Base-by-base conservation (phyloP, 2,888 invertebrate species). In the Acanthacorydalis orientalis region DNA sequence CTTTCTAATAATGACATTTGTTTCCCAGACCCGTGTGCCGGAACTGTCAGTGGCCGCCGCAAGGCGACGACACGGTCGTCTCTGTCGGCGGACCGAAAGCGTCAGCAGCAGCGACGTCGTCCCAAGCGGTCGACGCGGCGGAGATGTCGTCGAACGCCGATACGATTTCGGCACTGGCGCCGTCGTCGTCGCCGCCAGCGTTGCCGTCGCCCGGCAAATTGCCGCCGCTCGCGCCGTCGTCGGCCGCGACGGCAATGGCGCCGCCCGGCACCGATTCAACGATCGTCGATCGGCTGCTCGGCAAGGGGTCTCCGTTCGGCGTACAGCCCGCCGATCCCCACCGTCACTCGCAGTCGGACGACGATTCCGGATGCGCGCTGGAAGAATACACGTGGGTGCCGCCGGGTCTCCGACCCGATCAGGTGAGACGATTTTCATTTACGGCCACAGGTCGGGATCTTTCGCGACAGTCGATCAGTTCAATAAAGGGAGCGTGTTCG, bases 341-440 rank as follows among this genome's bases (percentile, higher is more conserved):
- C 60, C 68, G 88, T 51, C 86, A 88, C 60, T 88, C 90, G 44
- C 91, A 92, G 64, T 91, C 90, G 52, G 97, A 97, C 64, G 95
- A 96, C 63, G 97, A 97, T 68, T 91, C 91, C 47, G 96, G 97
- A 9, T 97, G 96, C 64, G 95, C 95, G 16, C 69, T 97, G 53
- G 96, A 97, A 64, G 96, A 97, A 67, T 96, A 95, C 67, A 92
- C 93, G 2, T 97, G 96, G 96, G 90, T 96, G 52, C 97, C 97
- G 37, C 90, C 91, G 2, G 95, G 95, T 51, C 72, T 96, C 12
- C 78, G 93, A 63, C 93, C 96, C 1, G 95, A 96, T 69, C 93
- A 95, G 82, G 96, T 96, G 65, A 68, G 69, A 57, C n/a, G n/a
- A n/a, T n/a, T n/a, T n/a, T n/a, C n/a, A n/a, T n/a, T n/a, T n/a